Evolutionary conservation across 30 jellyfish, hydroid and myxozoan genomes (phyloP).

Genomic region (Catostylus mosaicus): DNA sequence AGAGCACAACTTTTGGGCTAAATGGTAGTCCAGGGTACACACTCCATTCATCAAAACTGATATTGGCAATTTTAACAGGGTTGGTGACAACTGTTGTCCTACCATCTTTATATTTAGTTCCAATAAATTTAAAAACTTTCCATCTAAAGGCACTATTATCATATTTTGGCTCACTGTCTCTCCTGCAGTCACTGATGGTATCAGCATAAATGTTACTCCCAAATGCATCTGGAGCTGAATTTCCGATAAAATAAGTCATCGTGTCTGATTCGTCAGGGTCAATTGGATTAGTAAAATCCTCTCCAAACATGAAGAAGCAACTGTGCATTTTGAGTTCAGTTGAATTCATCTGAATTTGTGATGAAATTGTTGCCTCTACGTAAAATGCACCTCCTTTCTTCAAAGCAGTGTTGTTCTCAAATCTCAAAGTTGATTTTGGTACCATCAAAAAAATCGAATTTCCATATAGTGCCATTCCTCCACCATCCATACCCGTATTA

Average conservation of each 20-base stretch:
- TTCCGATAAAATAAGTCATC: slow-evolving; percentile 48
- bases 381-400: slow-evolving; percentile 88
- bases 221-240: slow-evolving; percentile 72
- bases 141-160: slow-evolving; percentile 69
- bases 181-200: slow-evolving; percentile 62
- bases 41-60: slow-evolving; percentile 63
- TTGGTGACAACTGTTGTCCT: slow-evolving; percentile 64
- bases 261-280: slow-evolving; percentile 58
- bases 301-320: slow-evolving; percentile 66
- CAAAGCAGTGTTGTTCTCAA: slow-evolving; percentile 62
- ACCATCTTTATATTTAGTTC: slow-evolving; percentile 21
- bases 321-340: slow-evolving; percentile 65
- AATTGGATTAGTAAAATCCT: background rate
- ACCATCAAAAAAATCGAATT: slow-evolving; percentile 35
- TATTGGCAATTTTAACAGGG: slow-evolving; percentile 35
- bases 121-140: slow-evolving; percentile 54
- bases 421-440: slow-evolving; percentile 25
- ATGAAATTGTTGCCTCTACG: slow-evolving; percentile 58
- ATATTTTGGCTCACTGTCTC: slow-evolving; percentile 34
- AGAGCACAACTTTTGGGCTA: slow-evolving; percentile 55
- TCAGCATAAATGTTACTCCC: slow-evolving; percentile 79
- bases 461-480: slow-evolving; percentile 76
- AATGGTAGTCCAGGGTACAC: slow-evolving; percentile 71
- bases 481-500: slow-evolving; percentile 81
- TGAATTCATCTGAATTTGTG: slow-evolving; percentile 65